Evolutionary conservation across 2,888 invertebrate genomes (phyloP).

Genomic region (Ophion ventricosus): DNA sequence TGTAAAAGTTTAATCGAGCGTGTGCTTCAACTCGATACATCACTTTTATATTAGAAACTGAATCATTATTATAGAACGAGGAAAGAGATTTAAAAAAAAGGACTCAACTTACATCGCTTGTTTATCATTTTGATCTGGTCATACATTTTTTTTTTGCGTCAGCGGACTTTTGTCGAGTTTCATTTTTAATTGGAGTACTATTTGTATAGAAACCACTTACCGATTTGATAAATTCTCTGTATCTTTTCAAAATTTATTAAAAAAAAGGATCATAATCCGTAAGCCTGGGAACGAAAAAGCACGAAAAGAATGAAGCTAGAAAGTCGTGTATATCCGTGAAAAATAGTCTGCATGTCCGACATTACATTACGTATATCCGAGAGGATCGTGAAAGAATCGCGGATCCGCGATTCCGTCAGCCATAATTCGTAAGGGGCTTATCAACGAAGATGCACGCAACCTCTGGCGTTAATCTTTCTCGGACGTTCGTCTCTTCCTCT

Average conservation of each 20-base stretch:
- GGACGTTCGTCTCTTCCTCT: not conserved
- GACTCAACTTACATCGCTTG: not conserved
- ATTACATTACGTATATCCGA: not conserved
- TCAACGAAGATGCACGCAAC: constrained; percentile 50
- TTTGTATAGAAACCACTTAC: too few relatives aligned
- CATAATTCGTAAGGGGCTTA: constrained; percentile 53
- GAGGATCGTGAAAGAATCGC: constrained; percentile 42
- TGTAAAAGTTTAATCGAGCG: constrained; percentile 27
- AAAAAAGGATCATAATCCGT: too few relatives aligned
- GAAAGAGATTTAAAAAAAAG: not conserved
- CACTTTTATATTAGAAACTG: constrained; percentile 7
- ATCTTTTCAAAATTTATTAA: too few relatives aligned
- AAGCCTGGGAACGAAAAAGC: not conserved
- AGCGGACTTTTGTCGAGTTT: too few relatives aligned
- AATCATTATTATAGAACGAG: not conserved
- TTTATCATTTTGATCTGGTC: not conserved
- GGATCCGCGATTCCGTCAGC: constrained; percentile 28
- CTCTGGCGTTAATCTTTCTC: constrained; percentile 34
- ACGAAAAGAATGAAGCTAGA: not conserved
- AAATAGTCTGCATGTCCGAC: constrained; percentile 16
- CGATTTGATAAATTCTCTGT: too few relatives aligned
- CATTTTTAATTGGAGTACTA: too few relatives aligned
- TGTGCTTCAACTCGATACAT: constrained; percentile 4
- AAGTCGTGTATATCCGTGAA: not conserved
- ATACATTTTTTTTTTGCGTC: too few relatives aligned